Evolutionary conservation across 2,113 vertebrate species (phyloP), one percentile per base, ranked within the genome.

Genomic region (Pterocles burchelli): DNA sequence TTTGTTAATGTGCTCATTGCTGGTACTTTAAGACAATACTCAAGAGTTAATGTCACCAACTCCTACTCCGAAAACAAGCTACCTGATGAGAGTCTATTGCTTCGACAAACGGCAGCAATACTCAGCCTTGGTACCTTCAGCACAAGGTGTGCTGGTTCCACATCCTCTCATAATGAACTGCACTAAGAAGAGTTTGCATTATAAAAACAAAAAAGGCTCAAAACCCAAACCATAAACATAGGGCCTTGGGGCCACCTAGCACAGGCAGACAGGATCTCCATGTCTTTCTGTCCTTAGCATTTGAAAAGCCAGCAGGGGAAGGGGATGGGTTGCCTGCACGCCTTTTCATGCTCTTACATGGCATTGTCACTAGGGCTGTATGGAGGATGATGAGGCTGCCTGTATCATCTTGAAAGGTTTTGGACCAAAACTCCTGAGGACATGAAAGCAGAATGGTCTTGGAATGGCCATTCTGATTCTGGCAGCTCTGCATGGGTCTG

Each of bases 311-410:
- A 0, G 11, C 20, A 70, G 28, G 38, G 14, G n/a, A 89, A 87
- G 52, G 7, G 15, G 17, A n/a, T 17, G 22, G 13, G 2, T 43
- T 87, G 29, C 16, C n/a, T 43, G 20, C 0, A 0, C 7, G 26
- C 17, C 22, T 46, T 79, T 74, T 31, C 57, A 28, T 67, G 58
- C 21, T 71, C 13, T 57, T 70, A 33, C 46, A 11, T 22, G 38
- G 24, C 22, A 51, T 36, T 51, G 26, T 63, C 65, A 24, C 26
- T 54, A 52, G 45, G 26, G 67, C n/a, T 52, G 26, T 1, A 2
- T 36, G n/a, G 22, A 67, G 62, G 45, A 41, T 79, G n/a, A 45
- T 0, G 5, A 55, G 11, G 28, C 45, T 87, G 25, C 36, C 59
- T 45, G 31, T n/a, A 57, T 61, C 4, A 4, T 41, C 67, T 54